Evolutionary conservation across 2,797 vertebrate species (phyloP), one percentile per base, ranked within the genome.

Genomic region (Schizothorax lantsangensis): DNA sequence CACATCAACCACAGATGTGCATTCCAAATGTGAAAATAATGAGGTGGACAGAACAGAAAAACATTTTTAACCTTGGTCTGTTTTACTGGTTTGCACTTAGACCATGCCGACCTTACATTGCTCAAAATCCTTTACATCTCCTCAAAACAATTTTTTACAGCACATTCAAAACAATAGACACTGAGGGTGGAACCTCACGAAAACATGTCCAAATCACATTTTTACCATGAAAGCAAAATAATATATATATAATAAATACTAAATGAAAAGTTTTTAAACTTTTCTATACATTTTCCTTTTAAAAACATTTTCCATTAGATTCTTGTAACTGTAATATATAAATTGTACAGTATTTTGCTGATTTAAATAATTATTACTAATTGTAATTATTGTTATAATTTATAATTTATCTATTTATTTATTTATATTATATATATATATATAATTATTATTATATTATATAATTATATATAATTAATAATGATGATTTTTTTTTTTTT

Each of bases 21-120:
- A 64, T 52, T 81, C 86, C 81, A 88, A 88, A 87, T 87, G 57
- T 62, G 36, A 86, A 69, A 78, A 88, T 86, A 84, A 90, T 75
- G 84, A 84, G 83, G n/a, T 54, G 69, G 77, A 72, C 73, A 73
- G 33, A 85, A 45, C 33, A 47, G 62, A 82, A 81, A 64, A 79
- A 36, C 23, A 30, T 86, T 71, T 86, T 74, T 69, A 87, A 84
- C 47, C 72, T 81, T 78, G 74, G 59, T 81, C 71, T 43, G 75
- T 83, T 66, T 73, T 73, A 83, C 71, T 49, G 43, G 72, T 86
- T 84, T 83, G 83, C 30, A 36, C 33, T 64, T 64, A 59, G 38
- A 30, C 69, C 57, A 30, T 64, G 12, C 57, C 19, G 45, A 78
- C 59, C 74, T 71, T 38, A 26, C 30, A 66, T 77, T 77, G 30